phyloP scores from a whole-genome alignment of 2,797 vertebrate species.

The Sebastes dallii region DNA sequence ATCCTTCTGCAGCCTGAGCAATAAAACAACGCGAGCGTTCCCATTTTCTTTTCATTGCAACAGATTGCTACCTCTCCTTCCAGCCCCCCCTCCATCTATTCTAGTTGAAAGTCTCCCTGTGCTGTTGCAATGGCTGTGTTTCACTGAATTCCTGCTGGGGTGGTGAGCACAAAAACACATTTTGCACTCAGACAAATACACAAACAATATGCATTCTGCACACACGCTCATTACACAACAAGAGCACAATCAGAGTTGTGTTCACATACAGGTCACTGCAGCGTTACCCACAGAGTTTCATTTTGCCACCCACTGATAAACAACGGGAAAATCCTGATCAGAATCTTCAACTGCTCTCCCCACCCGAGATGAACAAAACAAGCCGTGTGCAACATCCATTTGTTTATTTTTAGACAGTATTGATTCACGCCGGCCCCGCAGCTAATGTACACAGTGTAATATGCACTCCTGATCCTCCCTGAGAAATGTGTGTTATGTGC shows the following conservation, averaged over 20 bases:
- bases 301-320: conserved; percentile 59
- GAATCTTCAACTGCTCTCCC: conserved; percentile 21
- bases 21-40: conserved; percentile 48
- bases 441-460: conserved; percentile 48
- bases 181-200: conserved; percentile 28
- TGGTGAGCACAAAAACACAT: conserved; percentile 27
- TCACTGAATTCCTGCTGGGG: conserved; percentile 37
- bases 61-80: conserved; percentile 45
- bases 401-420: conserved; percentile 66
- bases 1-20: conserved; percentile 46
- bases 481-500: conserved; percentile 20
- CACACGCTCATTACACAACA: neutral
- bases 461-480: conserved; percentile 22
- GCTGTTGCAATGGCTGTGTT: conserved; percentile 38
- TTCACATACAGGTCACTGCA: conserved; percentile 46
- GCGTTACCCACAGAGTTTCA: conserved; percentile 34
- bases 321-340: conserved; percentile 54
- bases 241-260: conserved; percentile 34
- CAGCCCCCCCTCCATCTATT: conserved; percentile 22
- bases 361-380: conserved; percentile 25
- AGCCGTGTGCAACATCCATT: conserved; percentile 30
- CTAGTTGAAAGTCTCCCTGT: conserved; percentile 43
- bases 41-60: conserved; percentile 58
- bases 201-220: conserved; percentile 5
- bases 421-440: conserved; percentile 41